phyloP scores from a whole-genome alignment of 2,113 vertebrate genomes.

The Neotragus moschatus region DNA sequence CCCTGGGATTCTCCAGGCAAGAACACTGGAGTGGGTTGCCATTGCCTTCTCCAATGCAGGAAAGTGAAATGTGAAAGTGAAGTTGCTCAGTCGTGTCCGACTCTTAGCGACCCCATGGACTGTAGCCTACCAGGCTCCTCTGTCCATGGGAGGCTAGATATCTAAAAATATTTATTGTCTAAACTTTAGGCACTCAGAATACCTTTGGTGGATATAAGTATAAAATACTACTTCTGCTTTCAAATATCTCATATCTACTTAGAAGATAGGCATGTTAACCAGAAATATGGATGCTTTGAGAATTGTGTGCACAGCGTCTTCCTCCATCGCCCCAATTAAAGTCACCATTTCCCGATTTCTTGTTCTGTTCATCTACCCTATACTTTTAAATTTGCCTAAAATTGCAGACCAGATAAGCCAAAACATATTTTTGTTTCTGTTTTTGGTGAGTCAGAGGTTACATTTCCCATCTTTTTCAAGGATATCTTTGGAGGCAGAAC shows the following conservation, averaged over 20 bases:
- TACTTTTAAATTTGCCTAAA: neutral
- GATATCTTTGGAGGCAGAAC: neutral
- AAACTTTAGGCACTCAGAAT: neutral
- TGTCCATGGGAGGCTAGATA: neutral
- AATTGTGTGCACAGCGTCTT: neutral
- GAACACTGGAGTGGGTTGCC: too few species aligned
- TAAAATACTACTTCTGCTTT: neutral
- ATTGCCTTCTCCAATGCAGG: too few species aligned
- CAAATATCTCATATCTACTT: neutral
- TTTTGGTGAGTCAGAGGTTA: neutral
- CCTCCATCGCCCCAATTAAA: neutral
- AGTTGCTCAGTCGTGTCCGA: too few species aligned
- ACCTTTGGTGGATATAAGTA: neutral
- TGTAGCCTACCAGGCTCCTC: too few species aligned
- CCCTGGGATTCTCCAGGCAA: too few species aligned
- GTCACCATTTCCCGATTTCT: neutral
- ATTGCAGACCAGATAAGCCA: neutral
- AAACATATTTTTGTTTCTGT: neutral
- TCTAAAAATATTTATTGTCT: neutral
- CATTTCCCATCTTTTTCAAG: slow-evolving; percentile 22
- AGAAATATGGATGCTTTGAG: neutral
- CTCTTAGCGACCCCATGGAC: too few species aligned
- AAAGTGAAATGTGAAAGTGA: too few species aligned
- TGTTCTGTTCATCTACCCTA: neutral
- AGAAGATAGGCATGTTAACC: neutral